phyloP scores from a whole-genome alignment of 2,888 invertebrate genomes.

The Nesidiocoris tenuis region DNA sequence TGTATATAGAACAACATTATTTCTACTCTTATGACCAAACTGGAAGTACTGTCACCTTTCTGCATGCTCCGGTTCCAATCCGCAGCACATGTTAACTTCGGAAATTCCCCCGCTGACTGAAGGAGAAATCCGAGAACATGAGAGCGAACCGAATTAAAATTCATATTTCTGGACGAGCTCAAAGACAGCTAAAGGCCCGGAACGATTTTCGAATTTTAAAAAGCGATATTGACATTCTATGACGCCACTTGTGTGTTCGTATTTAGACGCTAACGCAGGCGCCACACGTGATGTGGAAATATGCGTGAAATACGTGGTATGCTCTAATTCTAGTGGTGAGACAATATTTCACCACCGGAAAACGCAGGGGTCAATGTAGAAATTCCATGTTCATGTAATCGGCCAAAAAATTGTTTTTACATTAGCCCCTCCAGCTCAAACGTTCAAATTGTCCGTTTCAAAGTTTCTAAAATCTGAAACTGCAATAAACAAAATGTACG shows the following conservation, averaged over 20 bases:
- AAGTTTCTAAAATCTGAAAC: no score
- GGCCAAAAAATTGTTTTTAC: no score
- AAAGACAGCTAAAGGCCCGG: background rate
- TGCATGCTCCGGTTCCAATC: background rate
- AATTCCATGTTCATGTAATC: no score
- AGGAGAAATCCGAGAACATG: conserved; percentile 22
- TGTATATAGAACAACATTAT: no score
- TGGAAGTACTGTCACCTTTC: background rate
- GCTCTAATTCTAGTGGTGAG: no score
- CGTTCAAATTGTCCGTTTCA: no score
- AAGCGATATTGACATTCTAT: background rate
- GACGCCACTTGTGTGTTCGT: background rate
- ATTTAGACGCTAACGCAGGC: background rate
- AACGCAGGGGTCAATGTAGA: no score
- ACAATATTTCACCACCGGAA: no score
- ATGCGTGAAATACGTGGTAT: background rate
- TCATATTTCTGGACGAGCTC: conserved; percentile 3
- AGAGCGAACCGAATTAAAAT: conserved; percentile 21
- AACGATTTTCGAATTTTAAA: background rate
- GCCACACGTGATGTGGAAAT: background rate
- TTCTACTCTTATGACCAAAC: no score
- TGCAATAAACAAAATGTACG: no score
- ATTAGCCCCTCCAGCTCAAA: no score
- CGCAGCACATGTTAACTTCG: background rate
- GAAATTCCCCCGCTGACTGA: background rate